phyloP scores from a whole-genome alignment of 2,113 vertebrate species.

The Crotalus helleri region DNA sequence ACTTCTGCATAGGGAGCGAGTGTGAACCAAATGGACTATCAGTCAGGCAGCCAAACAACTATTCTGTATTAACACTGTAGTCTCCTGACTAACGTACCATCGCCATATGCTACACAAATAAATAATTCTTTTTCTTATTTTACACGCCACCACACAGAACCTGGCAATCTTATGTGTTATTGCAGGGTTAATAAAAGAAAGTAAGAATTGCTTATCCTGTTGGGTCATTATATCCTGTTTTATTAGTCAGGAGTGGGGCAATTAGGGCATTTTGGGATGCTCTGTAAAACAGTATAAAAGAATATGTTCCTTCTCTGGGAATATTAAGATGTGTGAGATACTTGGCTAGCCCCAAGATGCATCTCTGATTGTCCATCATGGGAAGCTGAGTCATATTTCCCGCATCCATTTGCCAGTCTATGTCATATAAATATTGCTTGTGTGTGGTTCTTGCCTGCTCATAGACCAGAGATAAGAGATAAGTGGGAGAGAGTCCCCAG shows the following conservation, averaged over 20 bases:
- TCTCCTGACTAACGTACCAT: too few relatives aligned
- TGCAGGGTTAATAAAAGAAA: background rate
- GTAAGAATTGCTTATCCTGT: background rate
- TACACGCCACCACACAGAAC: background rate
- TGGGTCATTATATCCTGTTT: background rate
- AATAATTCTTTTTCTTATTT: background rate
- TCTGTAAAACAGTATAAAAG: background rate
- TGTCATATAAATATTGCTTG: background rate
- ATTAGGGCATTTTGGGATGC: background rate
- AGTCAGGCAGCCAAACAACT: too few relatives aligned
- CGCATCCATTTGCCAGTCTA: background rate
- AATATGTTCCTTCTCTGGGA: background rate
- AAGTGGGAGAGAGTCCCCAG: background rate
- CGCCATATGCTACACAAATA: too few relatives aligned
- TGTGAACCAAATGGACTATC: too few relatives aligned
- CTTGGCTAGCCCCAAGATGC: background rate
- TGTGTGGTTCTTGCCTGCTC: background rate
- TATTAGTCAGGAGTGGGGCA: background rate
- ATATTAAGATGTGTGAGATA: background rate
- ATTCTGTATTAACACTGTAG: too few relatives aligned
- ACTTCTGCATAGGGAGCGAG: too few relatives aligned
- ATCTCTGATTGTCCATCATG: background rate
- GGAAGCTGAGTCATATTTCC: background rate
- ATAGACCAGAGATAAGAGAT: background rate
- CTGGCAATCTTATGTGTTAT: background rate